Conservation (phyloP, 1,140 invertebrate genomes). For the Trichonephila clavipes region DNA sequence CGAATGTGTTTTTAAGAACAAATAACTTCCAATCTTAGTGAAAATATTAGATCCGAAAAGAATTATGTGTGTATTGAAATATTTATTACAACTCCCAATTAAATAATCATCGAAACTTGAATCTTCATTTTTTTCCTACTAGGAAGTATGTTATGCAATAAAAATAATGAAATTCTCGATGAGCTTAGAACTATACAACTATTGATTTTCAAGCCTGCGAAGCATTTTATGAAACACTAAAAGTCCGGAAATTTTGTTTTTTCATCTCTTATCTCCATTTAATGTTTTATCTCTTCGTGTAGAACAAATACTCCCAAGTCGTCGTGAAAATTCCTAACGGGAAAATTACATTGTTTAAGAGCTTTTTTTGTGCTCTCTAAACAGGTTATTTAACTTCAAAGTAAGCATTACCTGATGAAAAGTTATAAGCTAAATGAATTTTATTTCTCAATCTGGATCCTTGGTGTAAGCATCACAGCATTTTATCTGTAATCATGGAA, state of each 20-base stretch:
- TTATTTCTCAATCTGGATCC: slow-evolving; percentile 1
- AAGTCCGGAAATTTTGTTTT: not conserved
- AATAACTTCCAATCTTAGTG: no score
- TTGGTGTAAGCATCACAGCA: not conserved
- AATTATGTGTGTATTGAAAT: no score
- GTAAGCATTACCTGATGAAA: not conserved
- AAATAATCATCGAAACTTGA: no score
- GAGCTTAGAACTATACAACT: not conserved
- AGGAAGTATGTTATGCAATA: not conserved
- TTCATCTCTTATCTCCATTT: not conserved
- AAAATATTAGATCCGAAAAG: no score
- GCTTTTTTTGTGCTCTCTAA: not conserved
- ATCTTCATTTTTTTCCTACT: not conserved
- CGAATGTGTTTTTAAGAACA: no score
- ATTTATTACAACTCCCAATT: no score
- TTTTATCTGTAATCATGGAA: not conserved
- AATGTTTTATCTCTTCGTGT: not conserved
- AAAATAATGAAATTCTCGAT: not conserved
- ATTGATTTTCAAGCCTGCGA: not conserved
- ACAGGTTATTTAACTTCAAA: not conserved
- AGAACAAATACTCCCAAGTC: not conserved
- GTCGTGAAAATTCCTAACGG: not conserved
- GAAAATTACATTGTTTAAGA: not conserved
- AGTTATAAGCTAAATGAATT: slow-evolving; percentile 16
- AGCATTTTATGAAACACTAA: slow-evolving; percentile 19